Evolutionary conservation across 2,113 vertebrate species (phyloP), one percentile per base, ranked within the genome.

Genomic region (Pandion haliaetus): DNA sequence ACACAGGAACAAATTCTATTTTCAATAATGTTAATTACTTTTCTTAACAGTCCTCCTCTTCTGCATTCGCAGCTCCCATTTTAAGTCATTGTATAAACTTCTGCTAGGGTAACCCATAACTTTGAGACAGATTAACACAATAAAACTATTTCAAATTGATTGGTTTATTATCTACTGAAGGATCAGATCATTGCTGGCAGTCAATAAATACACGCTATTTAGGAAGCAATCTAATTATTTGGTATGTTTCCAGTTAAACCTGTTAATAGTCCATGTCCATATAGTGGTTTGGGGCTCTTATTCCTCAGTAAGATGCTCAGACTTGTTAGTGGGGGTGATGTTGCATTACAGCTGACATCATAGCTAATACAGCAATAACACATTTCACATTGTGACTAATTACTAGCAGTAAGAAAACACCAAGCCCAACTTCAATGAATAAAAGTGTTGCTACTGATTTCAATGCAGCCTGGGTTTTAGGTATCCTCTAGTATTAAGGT

Each of bases 1-100:
- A 90, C 74, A 47, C 88, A 91, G 81, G 86, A 97, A 84, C 81
- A 87, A 82, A 49, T 59, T 65, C 83, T 90, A 40, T 93, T 96
- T 93, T 91, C 84, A 86, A 50, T 67, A 74, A 80, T 5, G 0
- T 90, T 93, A 94, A 96, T 96, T 90, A 83, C 81, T 86, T 96
- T 70, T 74, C 72, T 55, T 84, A 61, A 72, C 78, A 96, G 40
- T 31, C 47, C 26, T 88, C 42, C 78, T 67, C 44, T 93, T 76
- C 45, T 61, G 21, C 62, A 40, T 79, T 92, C 85, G 49, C 70
- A 67, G 69, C 21, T 94, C 78, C 65, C 72, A 70, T 88, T 93
- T 95, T 49, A 74, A 82, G 69, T 8, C 57, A 70, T 6, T 36
- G 38, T n/a, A 47, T 31, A 76, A 76, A 52, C 32, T 89, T 91